These are phyloP conservation scores for Tupaia tana DNA, from an alignment of 2,113 vertebrate species.

Conservation along the genomic window DNA sequence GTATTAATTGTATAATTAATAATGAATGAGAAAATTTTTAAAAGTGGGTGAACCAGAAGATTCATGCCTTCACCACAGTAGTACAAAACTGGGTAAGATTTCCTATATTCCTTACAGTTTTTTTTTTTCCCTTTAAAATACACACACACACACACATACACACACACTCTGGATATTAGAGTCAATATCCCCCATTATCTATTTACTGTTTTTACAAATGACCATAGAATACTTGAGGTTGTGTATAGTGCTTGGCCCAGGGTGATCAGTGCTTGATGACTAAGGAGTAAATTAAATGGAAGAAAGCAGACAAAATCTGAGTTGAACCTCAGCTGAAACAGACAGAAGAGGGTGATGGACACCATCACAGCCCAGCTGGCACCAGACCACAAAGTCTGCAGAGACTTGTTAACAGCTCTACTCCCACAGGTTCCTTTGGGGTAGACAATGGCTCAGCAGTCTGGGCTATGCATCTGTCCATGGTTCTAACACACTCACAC, in stretches of 20 bases:
- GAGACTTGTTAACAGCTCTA: background rate
- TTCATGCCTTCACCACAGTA: rapidly evolving
- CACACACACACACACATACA: no score
- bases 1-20: background rate
- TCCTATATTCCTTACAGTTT: background rate
- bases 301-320: background rate
- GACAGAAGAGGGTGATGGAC: no score
- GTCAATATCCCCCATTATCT: background rate
- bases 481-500: no score
- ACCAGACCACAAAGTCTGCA: background rate
- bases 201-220: background rate
- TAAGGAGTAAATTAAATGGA: background rate
- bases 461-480: background rate
- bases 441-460: background rate
- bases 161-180: no score
- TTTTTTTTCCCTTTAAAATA: no score
- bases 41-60: background rate
- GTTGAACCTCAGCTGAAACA: background rate
- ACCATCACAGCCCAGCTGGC: background rate
- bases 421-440: background rate
- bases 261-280: no score
- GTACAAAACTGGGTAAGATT: background rate
- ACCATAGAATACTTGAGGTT: background rate
- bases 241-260: background rate
- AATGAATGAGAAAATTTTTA: background rate